A percentile compares a stretch with the other conserved stretches of the same genome.
These are phyloP conservation scores for Hiodon tergisus DNA, from an alignment of 2,113 vertebrate genomes.

Conservation along the genomic window DNA sequence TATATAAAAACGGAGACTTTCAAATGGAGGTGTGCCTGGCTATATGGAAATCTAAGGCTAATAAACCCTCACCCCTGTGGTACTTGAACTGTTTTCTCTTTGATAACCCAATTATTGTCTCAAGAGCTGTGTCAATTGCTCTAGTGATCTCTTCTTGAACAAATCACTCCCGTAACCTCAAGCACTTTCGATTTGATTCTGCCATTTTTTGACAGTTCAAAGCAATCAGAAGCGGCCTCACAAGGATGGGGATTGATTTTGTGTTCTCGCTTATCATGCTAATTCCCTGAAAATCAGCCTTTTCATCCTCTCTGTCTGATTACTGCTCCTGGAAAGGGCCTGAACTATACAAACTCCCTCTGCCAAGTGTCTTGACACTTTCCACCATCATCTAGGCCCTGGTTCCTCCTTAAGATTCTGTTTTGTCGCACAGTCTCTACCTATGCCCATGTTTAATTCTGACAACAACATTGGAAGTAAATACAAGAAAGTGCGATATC, in stretches of 20 bases:
- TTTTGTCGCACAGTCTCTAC: too few species aligned
- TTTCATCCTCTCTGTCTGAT: constrained; percentile 97
- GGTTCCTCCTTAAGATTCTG: too few species aligned
- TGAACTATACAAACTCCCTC: constrained; percentile 83
- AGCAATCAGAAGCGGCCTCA: constrained; percentile 99
- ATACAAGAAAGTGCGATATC: too few species aligned
- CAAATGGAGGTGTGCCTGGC: constrained; percentile 84
- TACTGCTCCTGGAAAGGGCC: constrained; percentile 95
- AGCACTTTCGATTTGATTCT: constrained; percentile 99
- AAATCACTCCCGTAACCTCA: constrained; percentile 99
- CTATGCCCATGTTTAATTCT: too few species aligned
- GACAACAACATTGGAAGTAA: too few species aligned
- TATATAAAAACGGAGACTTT: constrained; percentile 78
- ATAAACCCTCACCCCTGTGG: constrained; percentile 98
- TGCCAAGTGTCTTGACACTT: constrained; percentile 72
- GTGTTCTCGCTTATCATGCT: constrained; percentile 99
- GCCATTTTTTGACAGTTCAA: constrained; percentile 99
- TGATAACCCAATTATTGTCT: constrained; percentile 99
- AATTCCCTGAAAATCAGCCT: constrained; percentile 99
- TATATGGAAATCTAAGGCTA: constrained; percentile 99
- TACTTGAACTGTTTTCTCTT: constrained; percentile 99
- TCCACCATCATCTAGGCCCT: constrained; percentile 38
- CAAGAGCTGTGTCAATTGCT: constrained; percentile 99
- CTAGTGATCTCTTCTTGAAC: constrained; percentile 99
- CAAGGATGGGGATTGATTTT: constrained; percentile 99